phyloP scores from a whole-genome alignment of 2,797 vertebrate genomes.

The Sebastes cheni region DNA sequence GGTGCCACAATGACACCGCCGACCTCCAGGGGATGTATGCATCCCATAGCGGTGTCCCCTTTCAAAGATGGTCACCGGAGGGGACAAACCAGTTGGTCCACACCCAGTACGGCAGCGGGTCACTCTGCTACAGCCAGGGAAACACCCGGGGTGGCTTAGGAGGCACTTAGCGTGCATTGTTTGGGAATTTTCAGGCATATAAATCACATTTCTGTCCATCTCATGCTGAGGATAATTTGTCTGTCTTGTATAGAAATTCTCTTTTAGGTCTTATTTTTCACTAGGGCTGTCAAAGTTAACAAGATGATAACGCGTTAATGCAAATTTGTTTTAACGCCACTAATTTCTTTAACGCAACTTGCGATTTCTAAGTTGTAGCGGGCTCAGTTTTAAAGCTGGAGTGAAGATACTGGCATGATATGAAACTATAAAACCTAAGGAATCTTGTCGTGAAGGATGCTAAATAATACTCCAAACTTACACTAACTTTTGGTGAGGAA shows the following conservation, averaged over 20 bases:
- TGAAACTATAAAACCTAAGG: too few species aligned
- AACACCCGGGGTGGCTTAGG: slow-evolving; percentile 9
- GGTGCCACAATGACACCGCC: slow-evolving; percentile 75
- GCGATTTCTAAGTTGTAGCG: too few species aligned
- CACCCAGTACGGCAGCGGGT: slow-evolving; percentile 9
- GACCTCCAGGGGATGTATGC: slow-evolving; percentile 74
- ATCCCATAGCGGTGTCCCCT: slow-evolving; percentile 77
- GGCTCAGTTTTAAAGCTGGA: too few species aligned
- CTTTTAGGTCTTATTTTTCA: background rate
- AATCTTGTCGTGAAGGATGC: too few species aligned
- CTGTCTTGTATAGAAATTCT: background rate
- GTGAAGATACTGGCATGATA: too few species aligned
- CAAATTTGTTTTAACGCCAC: too few species aligned
- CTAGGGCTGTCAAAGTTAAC: too few species aligned
- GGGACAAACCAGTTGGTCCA: slow-evolving; percentile 72
- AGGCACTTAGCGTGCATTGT: background rate
- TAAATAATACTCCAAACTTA: too few species aligned
- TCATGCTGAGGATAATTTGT: background rate
- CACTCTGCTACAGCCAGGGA: slow-evolving; percentile 2
- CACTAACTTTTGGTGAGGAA: too few species aligned
- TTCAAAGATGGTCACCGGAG: slow-evolving; percentile 69
- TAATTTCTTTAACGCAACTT: too few species aligned
- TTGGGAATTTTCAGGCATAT: background rate
- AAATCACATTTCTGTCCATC: background rate
- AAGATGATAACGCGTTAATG: too few species aligned